phyloP scores from a whole-genome alignment of 2,888 invertebrate species.

The Scotopteryx bipunctaria region DNA sequence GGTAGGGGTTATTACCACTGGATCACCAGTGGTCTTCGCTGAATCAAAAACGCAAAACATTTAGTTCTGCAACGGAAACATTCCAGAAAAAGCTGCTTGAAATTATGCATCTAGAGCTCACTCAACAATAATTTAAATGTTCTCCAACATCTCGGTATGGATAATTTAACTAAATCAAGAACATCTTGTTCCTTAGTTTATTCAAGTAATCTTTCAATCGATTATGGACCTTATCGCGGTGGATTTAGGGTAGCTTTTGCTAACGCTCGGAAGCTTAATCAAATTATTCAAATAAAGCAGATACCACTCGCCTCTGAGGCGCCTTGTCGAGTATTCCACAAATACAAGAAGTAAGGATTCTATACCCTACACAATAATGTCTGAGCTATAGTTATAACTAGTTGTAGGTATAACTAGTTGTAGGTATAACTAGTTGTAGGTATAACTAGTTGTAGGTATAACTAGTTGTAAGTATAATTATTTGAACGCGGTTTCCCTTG shows the following conservation, averaged over 20 bases:
- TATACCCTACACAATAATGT: slow-evolving; percentile 9
- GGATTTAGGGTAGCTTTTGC: slow-evolving; percentile 33
- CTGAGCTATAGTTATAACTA: background rate
- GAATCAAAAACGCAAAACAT: background rate
- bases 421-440: too few species aligned
- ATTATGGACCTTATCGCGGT: slow-evolving; percentile 29
- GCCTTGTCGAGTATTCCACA: slow-evolving; percentile 63
- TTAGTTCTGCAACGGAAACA: background rate
- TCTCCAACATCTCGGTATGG: slow-evolving; percentile 31
- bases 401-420: background rate
- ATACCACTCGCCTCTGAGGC: slow-evolving; percentile 62
- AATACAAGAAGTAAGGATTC: slow-evolving; percentile 44
- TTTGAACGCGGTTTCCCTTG: too few species aligned
- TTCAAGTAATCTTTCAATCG: slow-evolving; percentile 20
- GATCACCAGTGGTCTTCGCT: too few species aligned
- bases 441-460: too few species aligned
- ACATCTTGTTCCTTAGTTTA: slow-evolving; percentile 45
- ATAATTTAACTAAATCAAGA: slow-evolving; percentile 46
- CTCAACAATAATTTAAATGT: slow-evolving; percentile 17
- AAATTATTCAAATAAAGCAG: slow-evolving; percentile 77
- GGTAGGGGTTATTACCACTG: too few species aligned
- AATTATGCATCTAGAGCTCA: slow-evolving; percentile 14
- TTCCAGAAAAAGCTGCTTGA: background rate
- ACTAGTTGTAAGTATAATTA: too few species aligned
- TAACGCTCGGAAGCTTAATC: slow-evolving; percentile 60